These are phyloP conservation scores for Erythrocercus mccallii DNA, from an alignment of 2,113 vertebrate species.

Conservation along the genomic window DNA sequence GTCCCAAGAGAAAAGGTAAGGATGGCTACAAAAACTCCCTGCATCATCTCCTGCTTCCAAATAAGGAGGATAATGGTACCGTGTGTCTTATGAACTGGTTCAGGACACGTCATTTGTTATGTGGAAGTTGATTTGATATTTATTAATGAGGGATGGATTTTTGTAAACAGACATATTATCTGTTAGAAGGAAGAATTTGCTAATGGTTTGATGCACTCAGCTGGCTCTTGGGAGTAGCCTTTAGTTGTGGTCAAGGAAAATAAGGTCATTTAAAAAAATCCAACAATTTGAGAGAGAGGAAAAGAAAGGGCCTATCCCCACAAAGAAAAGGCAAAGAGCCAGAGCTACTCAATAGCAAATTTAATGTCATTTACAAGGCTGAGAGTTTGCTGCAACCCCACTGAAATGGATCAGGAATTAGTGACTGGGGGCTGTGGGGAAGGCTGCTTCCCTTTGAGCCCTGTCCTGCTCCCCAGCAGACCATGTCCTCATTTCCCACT, in stretches of 20 bases:
- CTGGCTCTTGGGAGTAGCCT: slow-evolving; percentile 21
- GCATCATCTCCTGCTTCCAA: slow-evolving; percentile 11
- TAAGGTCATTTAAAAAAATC: not conserved
- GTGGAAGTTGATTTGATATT: not conserved
- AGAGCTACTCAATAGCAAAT: not conserved
- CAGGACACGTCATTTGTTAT: not conserved
- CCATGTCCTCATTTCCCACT: not conserved
- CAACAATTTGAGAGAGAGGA: not conserved
- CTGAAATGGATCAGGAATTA: not conserved
- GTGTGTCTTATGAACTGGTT: not conserved
- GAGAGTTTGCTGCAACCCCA: not conserved
- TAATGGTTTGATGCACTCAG: slow-evolving; percentile 58
- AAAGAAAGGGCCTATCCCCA: not conserved
- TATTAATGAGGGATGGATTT: not conserved
- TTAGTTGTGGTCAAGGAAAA: slow-evolving; percentile 1
- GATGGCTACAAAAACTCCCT: not conserved
- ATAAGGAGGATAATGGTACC: not conserved
- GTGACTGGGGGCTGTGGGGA: not conserved
- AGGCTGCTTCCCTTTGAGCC: not conserved
- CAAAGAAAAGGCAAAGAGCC: not conserved
- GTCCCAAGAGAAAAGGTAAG: slow-evolving; percentile 36
- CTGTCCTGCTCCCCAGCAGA: rapidly evolving
- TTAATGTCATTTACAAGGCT: not conserved
- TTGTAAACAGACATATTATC: not conserved
- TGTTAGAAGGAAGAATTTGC: not conserved